phyloP scores from a whole-genome alignment of 2,797 vertebrate species.

The Microctenopoma stevenorrisi region DNA sequence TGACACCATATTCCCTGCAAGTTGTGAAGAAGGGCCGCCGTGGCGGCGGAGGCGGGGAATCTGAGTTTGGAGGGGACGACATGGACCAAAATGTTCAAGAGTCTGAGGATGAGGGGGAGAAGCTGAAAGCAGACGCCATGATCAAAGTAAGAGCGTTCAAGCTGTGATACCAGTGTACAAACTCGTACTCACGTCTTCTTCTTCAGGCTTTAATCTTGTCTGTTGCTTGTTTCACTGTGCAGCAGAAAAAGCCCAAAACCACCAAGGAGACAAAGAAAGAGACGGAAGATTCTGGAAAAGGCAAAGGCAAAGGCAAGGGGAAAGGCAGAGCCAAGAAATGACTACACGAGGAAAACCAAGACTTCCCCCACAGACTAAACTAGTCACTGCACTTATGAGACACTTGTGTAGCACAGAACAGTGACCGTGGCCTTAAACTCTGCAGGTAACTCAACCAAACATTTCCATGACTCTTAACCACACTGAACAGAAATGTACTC shows the following conservation, averaged over 20 bases:
- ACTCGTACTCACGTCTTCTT: neutral
- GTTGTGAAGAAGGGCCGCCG: conserved; percentile 83
- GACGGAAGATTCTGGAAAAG: conserved; percentile 84
- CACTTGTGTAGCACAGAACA: conserved; percentile 18
- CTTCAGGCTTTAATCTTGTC: neutral
- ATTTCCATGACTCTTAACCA: conserved; percentile 1
- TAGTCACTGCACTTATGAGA: conserved; percentile 33
- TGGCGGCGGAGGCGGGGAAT: conserved; percentile 25
- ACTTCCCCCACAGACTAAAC: conserved; percentile 4
- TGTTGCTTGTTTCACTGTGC: conserved; percentile 27
- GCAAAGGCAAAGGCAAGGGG: conserved; percentile 86
- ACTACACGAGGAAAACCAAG: conserved; percentile 3
- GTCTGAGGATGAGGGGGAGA: conserved; percentile 83
- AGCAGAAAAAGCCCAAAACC: conserved; percentile 91
- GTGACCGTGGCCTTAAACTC: conserved; percentile 17
- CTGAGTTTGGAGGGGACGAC: conserved; percentile 76
- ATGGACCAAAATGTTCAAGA: conserved; percentile 68
- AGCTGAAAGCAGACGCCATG: conserved; percentile 89
- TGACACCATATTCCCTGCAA: conserved; percentile 91
- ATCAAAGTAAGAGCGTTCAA: conserved; percentile 88
- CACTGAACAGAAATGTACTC: neutral
- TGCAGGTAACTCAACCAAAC: conserved; percentile 32
- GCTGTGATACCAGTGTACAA: neutral
- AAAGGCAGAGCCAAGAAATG: conserved; percentile 75
- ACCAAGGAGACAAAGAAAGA: conserved; percentile 85